phyloP scores from a whole-genome alignment of 1,140 invertebrate species.

The Eulimnadia texana region DNA sequence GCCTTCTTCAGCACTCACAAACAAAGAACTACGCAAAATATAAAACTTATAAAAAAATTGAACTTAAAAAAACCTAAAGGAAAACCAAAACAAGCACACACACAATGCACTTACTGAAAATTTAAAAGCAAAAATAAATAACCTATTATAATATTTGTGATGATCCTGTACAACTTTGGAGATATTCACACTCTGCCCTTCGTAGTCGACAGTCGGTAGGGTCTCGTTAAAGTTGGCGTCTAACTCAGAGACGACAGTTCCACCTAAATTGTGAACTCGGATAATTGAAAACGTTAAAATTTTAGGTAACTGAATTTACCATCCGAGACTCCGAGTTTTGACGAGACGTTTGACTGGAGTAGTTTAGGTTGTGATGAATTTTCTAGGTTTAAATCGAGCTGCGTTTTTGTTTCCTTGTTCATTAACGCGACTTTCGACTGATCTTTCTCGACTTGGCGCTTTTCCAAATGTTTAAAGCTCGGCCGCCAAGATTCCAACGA shows the following conservation, averaged over 20 bases:
- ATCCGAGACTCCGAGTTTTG: background rate
- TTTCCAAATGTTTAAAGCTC: no score
- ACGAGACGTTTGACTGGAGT: background rate
- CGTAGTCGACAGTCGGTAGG: slow-evolving; percentile 6
- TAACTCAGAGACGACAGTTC: background rate
- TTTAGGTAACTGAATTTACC: no score
- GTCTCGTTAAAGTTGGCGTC: background rate
- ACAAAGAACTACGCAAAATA: background rate
- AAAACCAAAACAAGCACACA: no score
- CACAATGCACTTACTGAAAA: background rate
- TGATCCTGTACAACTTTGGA: background rate
- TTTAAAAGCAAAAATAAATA: background rate
- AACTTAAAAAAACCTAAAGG: background rate
- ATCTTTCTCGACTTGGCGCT: background rate
- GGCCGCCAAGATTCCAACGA: no score
- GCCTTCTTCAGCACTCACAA: slow-evolving; percentile 31
- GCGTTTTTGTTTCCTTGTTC: background rate
- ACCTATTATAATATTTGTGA: slow-evolving; percentile 14
- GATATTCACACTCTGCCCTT: slow-evolving; percentile 1
- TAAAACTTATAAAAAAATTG: background rate
- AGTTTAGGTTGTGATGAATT: background rate
- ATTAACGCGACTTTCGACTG: background rate
- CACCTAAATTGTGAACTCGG: no score
- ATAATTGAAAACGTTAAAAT: no score
- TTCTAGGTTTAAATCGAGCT: background rate